Base-by-base conservation (phyloP, 2,113 vertebrate species). In the Delphinapterus leucas region DNA sequence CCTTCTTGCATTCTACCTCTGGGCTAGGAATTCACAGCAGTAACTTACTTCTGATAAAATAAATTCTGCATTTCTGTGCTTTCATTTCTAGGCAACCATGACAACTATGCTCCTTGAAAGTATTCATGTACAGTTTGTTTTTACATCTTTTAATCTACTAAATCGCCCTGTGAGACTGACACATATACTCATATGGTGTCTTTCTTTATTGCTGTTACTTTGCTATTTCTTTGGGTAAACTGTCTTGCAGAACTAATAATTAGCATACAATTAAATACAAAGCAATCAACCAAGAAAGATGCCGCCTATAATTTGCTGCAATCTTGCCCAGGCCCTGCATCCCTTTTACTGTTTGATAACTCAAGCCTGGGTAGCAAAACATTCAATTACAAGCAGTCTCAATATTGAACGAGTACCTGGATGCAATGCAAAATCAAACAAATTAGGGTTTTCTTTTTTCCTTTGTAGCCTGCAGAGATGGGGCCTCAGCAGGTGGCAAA, bases 191-290 rank as follows among this genome's bases (percentile, higher is more conserved):
- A 67, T 33, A 12, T 1, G 7, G 26, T 26, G 5, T 73, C 71
- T 85, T 79, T 70, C 83, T 77, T 85, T 38, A 74, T 49, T 15
- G 11, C 2, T 77, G 53, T 92, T 70, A n/a, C 70, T 97, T 97
- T 97, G 60, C 76, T 90, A 82, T 47, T 77, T 80, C 81, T 31
- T 86, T 96, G 82, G 23, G 86, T 89, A 90, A 77, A 87, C 63
- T 82, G 13, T 93, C 88, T 87, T 26, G 25, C 88, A 73, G 33
- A 98, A 97, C 53, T 97, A 97, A 91, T 94, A 97, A 95, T 97
- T 98, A 98, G 44, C 65, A 93, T 97, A 97, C 61, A 90, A 83
- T 68, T 91, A 91, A 96, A 92, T 86, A 97, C 7, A 65, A 97
- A 93, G 79, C 53, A 98, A 95, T 95, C 74, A 98, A 20, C 20